phyloP scores from a whole-genome alignment of 2,888 invertebrate species.

The Encarsia formosa region DNA sequence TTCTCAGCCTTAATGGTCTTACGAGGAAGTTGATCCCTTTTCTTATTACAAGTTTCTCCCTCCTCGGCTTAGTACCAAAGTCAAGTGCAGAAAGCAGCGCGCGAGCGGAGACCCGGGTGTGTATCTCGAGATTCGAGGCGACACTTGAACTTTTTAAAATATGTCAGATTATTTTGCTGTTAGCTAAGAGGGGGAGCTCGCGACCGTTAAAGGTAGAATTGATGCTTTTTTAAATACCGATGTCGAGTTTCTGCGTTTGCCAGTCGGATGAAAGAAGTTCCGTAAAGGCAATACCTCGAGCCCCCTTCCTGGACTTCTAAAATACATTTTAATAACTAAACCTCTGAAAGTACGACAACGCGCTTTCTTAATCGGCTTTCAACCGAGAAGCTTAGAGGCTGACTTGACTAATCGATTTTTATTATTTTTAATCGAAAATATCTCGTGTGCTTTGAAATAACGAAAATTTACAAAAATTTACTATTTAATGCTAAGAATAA shows the following conservation, averaged over 20 bases:
- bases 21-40: constrained; percentile 12
- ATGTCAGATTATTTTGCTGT: constrained; percentile 48
- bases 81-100: constrained; percentile 10
- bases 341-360: no score
- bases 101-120: neutral
- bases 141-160: constrained; percentile 49
- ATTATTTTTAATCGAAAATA: no score
- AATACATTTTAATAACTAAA: constrained; percentile 16
- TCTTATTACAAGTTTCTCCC: constrained; percentile 29
- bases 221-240: constrained; percentile 25
- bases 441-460: no score
- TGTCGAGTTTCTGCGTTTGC: constrained; percentile 2
- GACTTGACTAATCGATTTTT: no score
- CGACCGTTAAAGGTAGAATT: neutral
- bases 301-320: constrained; percentile 1
- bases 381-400: no score
- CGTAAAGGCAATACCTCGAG: no score
- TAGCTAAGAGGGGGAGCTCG: neutral
- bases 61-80: constrained; percentile 30
- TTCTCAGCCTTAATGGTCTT: constrained; percentile 33
- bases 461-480: no score
- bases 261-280: constrained; percentile 2
- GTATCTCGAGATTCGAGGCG: constrained; percentile 24
- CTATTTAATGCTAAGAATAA: no score
- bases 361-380: no score